A percentile compares a stretch with the other conserved stretches of the same genome.
These are phyloP conservation scores for Aplysia californica DNA, from an alignment of 1,140 invertebrate genomes.

Conservation along the genomic window DNA sequence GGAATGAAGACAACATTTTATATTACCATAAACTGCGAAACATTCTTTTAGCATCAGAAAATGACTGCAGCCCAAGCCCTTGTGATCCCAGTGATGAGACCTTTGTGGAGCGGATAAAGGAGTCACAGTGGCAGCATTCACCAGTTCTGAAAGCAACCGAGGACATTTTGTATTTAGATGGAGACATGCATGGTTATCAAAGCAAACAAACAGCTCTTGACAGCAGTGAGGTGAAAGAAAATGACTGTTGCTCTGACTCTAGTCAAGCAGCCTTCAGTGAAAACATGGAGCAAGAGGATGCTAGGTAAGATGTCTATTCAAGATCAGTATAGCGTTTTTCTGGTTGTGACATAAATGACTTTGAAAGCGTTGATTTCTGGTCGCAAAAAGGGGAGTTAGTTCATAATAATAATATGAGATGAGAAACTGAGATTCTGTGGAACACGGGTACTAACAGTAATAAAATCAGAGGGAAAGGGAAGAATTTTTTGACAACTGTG, in stretches of 20 bases:
- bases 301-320: not conserved
- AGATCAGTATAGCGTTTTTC: not conserved
- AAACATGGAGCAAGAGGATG: not conserved
- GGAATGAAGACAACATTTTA: not conserved
- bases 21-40: not conserved
- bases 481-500: no score
- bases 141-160: not conserved
- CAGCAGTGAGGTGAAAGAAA: not conserved
- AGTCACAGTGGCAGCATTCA: not conserved
- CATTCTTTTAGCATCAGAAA: no score
- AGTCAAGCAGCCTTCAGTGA: no score
- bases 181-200: not conserved
- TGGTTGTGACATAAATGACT: no score
- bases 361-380: not conserved
- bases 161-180: not conserved
- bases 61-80: not conserved
- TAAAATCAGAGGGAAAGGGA: no score
- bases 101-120: not conserved
- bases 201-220: not conserved
- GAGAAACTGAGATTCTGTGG: no score
- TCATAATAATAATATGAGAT: not conserved
- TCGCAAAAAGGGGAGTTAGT: not conserved
- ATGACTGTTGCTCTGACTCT: not conserved
- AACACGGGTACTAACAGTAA: no score
- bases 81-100: constrained; percentile 10